Evolutionary conservation across 2,797 vertebrate species (phyloP), one percentile per base, ranked within the genome.

Genomic region (Cynodonichthys magdalenae): DNA sequence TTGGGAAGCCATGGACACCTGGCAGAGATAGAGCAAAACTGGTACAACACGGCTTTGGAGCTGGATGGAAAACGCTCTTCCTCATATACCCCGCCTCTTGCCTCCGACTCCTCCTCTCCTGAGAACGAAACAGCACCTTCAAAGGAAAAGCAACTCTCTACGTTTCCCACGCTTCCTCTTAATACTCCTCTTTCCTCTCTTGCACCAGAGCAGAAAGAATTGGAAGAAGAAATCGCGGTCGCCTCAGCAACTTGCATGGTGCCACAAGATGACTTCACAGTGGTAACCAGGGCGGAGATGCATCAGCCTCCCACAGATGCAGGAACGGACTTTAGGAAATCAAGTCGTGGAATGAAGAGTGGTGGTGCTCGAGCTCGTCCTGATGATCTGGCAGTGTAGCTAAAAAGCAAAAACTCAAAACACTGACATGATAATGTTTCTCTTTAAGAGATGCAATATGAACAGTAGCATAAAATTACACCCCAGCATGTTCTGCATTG

Each of bases 351-450:
- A 84, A 93, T 93, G 81, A 95, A 90, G 90, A 87, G 89, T 8
- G 91, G 94, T 85, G 82, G 93, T 27, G 78, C 90, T 69, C 90
- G 95, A 76, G 93, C 94, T 82, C 93, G 95, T 77, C 94, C 92
- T 0, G 93, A 94, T 0, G 95, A 97, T 91, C 91, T 98, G 86
- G 92, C 94, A 3, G 92, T 97, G 91, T 98, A 95, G 85, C 78
- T 83, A 75, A 69, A 70, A 45, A 19, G 27, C 54, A 41, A 74
- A 63, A 59, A 34, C 74, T 24, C 75, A 24, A 61, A 57, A 68
- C 65, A 60, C 41, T 48, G 48, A 60, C 71, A 63, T 45, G 52
- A 49, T 18, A 39, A 46, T 20, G 41, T 63, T 44, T 58, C 58
- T 59, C 64, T 56, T 60, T 34, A 69, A 69, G 24, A 46, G 39